A percentile compares a stretch with the other conserved stretches of the same genome.
These are phyloP conservation scores for Hemistola chrysoprasaria DNA, from an alignment of 2,888 invertebrate genomes.

Conservation along the genomic window DNA sequence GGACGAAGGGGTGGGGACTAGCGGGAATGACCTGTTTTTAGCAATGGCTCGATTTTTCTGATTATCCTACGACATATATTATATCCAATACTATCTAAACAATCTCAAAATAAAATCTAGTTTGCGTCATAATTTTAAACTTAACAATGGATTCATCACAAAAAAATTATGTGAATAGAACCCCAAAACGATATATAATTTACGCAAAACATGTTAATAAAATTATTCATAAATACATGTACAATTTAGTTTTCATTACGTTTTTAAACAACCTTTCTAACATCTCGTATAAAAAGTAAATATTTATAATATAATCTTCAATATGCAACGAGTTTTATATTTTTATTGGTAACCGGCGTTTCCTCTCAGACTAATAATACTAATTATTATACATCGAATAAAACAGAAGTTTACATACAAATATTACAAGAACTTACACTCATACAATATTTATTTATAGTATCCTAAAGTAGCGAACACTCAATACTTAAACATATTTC, in stretches of 20 bases:
- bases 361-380: slow-evolving; percentile 81
- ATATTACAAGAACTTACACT: slow-evolving; percentile 64
- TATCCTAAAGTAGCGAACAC: slow-evolving; percentile 71
- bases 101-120: slow-evolving; percentile 62
- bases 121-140: slow-evolving; percentile 73
- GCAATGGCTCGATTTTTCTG: too few species aligned
- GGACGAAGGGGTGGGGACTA: too few species aligned
- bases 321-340: slow-evolving; percentile 80
- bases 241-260: slow-evolving; percentile 57
- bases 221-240: too few species aligned
- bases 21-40: too few species aligned
- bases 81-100: slow-evolving; percentile 45
- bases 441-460: slow-evolving; percentile 54
- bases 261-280: slow-evolving; percentile 72
- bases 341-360: slow-evolving; percentile 82
- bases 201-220: slow-evolving; percentile 62
- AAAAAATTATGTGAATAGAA: slow-evolving; percentile 19
- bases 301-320: slow-evolving; percentile 74
- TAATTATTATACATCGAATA: slow-evolving; percentile 74
- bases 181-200: slow-evolving; percentile 64
- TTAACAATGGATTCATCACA: slow-evolving; percentile 60
- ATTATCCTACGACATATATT: too few species aligned
- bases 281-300: slow-evolving; percentile 65
- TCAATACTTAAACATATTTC: slow-evolving; percentile 63
- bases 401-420: slow-evolving; percentile 73